Evolutionary conservation across 2,888 invertebrate species (phyloP).

Genomic region (Euplagia quadripunctaria): DNA sequence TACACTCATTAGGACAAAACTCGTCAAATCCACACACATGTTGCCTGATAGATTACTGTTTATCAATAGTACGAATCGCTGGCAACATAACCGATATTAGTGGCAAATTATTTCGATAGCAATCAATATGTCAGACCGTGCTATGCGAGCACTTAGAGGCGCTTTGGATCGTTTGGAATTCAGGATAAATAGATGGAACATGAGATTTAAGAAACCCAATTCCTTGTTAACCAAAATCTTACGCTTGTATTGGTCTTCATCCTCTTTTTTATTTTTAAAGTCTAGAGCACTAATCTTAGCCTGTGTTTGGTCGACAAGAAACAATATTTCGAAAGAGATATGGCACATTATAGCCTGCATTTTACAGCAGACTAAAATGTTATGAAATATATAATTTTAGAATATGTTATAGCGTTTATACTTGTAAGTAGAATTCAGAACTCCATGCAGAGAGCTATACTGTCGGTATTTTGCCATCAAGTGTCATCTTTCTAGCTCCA

Average conservation of each 20-base stretch:
- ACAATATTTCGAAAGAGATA: too few species aligned
- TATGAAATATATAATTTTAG: neutral
- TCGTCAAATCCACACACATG: neutral
- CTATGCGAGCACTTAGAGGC: neutral
- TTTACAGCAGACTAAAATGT: neutral
- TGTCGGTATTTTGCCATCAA: neutral
- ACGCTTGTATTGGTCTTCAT: neutral
- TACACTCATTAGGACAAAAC: neutral
- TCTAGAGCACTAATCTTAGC: neutral
- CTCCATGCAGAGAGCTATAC: neutral
- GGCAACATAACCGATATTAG: neutral
- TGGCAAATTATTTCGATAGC: neutral
- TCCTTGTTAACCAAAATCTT: neutral
- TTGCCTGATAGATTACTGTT: neutral
- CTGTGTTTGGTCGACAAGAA: too few species aligned
- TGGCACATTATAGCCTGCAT: too few species aligned
- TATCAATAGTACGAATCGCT: neutral
- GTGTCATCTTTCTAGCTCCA: too few species aligned
- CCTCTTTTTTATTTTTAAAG: neutral
- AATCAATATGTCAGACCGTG: neutral
- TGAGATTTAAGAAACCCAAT: neutral
- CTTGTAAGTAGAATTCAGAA: neutral
- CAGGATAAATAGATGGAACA: neutral
- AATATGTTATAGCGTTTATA: neutral
- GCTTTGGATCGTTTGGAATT: neutral